A percentile compares a stretch with the other conserved stretches of the same genome.
These are phyloP conservation scores for Epizoanthus scotinus DNA, from an alignment of 92 coral and sea anemone genomes.

Conservation along the genomic window DNA sequence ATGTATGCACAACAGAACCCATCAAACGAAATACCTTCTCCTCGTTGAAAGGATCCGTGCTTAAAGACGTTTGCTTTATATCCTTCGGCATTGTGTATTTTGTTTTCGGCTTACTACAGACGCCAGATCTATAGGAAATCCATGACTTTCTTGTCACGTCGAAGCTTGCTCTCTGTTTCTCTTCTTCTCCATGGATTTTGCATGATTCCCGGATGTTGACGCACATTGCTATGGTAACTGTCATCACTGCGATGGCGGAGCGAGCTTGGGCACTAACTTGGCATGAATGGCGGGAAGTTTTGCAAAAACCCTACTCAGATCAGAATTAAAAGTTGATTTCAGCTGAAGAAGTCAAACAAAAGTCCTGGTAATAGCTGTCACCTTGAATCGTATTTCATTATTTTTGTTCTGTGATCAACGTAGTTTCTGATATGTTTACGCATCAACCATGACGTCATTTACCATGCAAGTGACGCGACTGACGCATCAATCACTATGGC, in stretches of 20 bases:
- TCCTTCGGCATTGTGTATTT: neutral
- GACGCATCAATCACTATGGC: constrained; percentile 6
- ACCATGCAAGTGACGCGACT: neutral
- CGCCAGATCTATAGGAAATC: neutral
- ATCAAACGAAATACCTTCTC: constrained; percentile 17
- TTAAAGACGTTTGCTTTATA: neutral
- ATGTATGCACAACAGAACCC: neutral
- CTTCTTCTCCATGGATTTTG: neutral
- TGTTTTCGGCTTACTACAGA: neutral
- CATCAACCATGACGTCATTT: neutral
- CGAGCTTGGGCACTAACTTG: constrained; percentile 16
- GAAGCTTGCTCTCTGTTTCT: neutral
- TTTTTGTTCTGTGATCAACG: neutral
- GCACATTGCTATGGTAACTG: constrained; percentile 26
- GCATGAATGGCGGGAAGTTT: neutral
- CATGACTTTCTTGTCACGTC: neutral
- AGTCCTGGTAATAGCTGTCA: too few relatives aligned
- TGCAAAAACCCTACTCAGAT: too few relatives aligned
- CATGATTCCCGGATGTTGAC: constrained; percentile 37
- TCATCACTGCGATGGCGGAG: neutral
- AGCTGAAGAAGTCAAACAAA: too few relatives aligned
- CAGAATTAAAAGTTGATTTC: too few relatives aligned
- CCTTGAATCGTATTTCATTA: neutral
- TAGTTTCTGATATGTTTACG: too few relatives aligned
- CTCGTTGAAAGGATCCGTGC: constrained; percentile 32